Conservation (phyloP, 2,797 vertebrate genomes). For the Gallinago stenura region DNA sequence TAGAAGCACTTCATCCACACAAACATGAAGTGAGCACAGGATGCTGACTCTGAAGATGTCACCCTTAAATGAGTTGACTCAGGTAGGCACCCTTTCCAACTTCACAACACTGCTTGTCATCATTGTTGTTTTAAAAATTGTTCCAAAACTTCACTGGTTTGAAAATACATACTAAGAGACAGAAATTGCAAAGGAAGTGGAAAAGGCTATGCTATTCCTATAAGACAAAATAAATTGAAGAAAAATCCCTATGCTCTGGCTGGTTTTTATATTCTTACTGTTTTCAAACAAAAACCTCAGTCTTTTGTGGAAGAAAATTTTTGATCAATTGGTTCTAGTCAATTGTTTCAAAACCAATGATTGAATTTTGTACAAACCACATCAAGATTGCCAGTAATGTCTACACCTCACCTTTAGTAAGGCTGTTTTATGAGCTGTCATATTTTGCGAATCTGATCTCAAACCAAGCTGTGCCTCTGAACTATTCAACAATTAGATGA, state of each 20-base stretch:
- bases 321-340: not conserved
- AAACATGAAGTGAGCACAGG: not conserved
- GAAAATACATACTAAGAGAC: not conserved
- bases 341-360: constrained; percentile 16
- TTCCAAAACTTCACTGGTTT: not conserved
- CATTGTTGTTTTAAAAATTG: not conserved
- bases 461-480: constrained; percentile 35
- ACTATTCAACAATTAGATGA: constrained; percentile 68
- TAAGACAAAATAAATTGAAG: not conserved
- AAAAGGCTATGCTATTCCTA: not conserved
- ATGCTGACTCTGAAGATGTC: not conserved
- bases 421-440: not conserved
- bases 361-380: constrained; percentile 36
- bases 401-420: not conserved
- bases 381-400: constrained; percentile 14
- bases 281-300: constrained; percentile 8
- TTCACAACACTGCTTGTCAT: not conserved
- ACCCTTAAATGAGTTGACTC: not conserved
- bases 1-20: not conserved
- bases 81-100: not conserved
- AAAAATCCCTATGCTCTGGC: not conserved
- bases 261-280: not conserved
- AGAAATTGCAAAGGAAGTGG: not conserved
- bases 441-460: constrained; percentile 62
- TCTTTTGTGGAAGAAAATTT: constrained; percentile 7